phyloP scores from a whole-genome alignment of 2,113 vertebrate species.

The Zosterops hypoxanthus region DNA sequence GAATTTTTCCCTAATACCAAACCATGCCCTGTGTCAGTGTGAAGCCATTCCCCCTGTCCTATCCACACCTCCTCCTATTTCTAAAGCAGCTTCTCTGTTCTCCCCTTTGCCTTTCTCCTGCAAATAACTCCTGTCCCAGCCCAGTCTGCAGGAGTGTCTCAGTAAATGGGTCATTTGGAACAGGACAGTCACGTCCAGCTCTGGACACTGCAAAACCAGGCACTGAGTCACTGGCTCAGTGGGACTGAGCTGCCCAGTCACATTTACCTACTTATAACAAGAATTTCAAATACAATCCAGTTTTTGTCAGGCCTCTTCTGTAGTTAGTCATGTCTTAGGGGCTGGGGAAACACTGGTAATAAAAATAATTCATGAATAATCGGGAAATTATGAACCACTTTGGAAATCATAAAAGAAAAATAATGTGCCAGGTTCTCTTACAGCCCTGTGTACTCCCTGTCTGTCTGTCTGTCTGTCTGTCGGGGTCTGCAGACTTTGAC shows the following conservation, averaged over 20 bases:
- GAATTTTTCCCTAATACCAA: background rate
- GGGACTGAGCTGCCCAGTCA: background rate
- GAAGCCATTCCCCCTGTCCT: background rate
- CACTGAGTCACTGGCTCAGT: background rate
- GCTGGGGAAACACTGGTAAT: background rate
- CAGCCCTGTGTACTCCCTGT: background rate
- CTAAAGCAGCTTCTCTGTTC: background rate
- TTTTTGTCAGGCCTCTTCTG: background rate
- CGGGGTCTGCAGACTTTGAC: background rate
- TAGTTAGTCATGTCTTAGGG: background rate
- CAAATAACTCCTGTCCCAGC: fast-evolving
- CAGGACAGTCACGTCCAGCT: background rate
- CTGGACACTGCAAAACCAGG: background rate
- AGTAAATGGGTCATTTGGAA: background rate
- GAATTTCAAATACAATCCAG: background rate
- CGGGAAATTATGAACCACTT: background rate
- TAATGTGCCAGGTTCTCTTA: background rate
- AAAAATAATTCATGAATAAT: background rate
- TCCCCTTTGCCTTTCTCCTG: background rate
- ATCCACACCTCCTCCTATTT: fast-evolving
- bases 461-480: background rate
- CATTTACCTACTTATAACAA: background rate
- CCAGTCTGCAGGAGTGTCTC: background rate
- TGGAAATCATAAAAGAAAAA: background rate
- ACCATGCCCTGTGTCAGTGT: background rate